Evolutionary conservation across 1,140 invertebrate genomes (phyloP), one percentile per base, ranked within the genome.

Genomic region (Araneus ventricosus): DNA sequence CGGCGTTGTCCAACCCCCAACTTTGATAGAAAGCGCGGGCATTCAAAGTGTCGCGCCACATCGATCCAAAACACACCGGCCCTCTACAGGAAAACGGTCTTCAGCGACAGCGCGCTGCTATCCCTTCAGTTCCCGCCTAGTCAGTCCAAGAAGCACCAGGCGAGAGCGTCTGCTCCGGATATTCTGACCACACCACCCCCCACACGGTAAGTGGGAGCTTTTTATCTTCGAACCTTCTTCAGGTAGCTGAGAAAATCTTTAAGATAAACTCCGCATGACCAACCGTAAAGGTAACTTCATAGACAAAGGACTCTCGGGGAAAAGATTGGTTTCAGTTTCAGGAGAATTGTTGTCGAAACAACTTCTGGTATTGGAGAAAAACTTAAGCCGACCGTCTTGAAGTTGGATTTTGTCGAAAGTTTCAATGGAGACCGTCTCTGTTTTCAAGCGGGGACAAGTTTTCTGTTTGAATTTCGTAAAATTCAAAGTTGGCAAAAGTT

Each of bases 31-130:
- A 90, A 90, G 89, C 89, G 89, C 89, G 89, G 30, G 70, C 52
- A 82, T 90, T 90, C 89, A 90, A 90, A 90, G 75, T 82, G 75
- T 90, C 89, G 89, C 89, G 89, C 75, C 52, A 27, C 27, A 41
- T 57, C 45, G 41, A 45, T 57, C 75, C 75, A 22, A 39, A n/a
- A 24, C 39, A 30, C 30, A 24, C 39, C 14, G 27, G 75, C 75
- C 75, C 89, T 82, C 57, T 84, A 90, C 61, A 67, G 86, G 86
- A 88, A 88, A 88, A 41, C 37, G 80, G 80, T 70, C 22, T 70
- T 70, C 22, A 27, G 30, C 41, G 52, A 10, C 34, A n/a, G 24
- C 22, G 59, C 61, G 34, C 34, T n/a, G 30, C 27, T 45, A 45
- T 67, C 75, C 37, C 27, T 57, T 90, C 89, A 82, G 75, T 84